Base-by-base conservation (phyloP, 2,113 vertebrate species). In the Ammodytes marinus region DNA sequence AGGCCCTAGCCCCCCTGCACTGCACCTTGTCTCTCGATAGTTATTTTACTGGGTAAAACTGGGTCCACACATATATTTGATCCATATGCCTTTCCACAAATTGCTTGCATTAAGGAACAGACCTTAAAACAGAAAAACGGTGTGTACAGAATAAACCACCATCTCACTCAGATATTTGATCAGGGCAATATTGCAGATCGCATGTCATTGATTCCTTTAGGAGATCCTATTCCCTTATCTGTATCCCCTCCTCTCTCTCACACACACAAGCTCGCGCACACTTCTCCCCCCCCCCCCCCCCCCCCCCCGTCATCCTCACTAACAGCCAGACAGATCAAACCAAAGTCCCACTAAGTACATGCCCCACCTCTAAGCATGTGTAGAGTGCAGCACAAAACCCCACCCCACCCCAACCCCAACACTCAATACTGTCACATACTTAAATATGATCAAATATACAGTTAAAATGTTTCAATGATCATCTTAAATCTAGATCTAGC, bases 321-420 rank as follows among this genome's bases (percentile, higher is more conserved):
- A 37, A 67, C 72, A 76, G 63, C 71, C 80, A 4, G 17, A 55
- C 69, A 80, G 67, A 82, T 84, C 77, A 63, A 52, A 74, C 71
- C 49, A 66, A 70, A 2, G 82, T 87, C 85, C 80, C 67, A 84
- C 70, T 88, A 90, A 83, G 53, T 84, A 78, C 74, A 68, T 6
- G 0, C 72, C 55, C 79, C 53, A 68, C 65, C 67, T 69, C 77
- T 83, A 69, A 77, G 55, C 27, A 52, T 66, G 27, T 45, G 64
- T 8, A 2, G 19, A 55, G n/a, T 46, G 43, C 50, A 66, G 63
- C 11, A 54, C 35, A 27, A 3, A 64, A 27, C 27, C 27, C 27
- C 27, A 27, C 27, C 27, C 27, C 27, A 27, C 27, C 27, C 27
- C 27, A 27, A 27, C 27, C 27, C 27, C 27, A 27, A 27, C 27